phyloP scores from a whole-genome alignment of 2,797 vertebrate genomes.

The Lacerta bilineata region DNA sequence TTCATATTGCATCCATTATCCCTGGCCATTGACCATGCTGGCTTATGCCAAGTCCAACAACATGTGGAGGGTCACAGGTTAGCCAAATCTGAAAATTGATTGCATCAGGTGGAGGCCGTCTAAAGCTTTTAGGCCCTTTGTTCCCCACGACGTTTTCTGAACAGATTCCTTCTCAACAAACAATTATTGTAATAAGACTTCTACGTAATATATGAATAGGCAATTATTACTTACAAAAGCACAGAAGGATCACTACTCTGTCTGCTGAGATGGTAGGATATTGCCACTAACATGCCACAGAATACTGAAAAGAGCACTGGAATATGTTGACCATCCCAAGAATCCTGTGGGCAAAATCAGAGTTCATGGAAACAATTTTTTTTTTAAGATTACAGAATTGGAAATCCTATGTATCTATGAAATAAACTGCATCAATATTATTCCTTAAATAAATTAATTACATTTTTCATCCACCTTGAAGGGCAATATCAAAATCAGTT shows the following conservation, averaged over 20 bases:
- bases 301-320: conserved; percentile 97
- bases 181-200: neutral
- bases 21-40: neutral
- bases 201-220: conserved; percentile 2
- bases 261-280: conserved; percentile 97
- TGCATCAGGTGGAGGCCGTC: neutral
- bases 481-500: too few relatives aligned
- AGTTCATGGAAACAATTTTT: neutral
- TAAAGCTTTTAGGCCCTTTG: neutral
- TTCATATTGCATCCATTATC: too few relatives aligned
- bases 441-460: neutral
- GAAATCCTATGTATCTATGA: neutral
- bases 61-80: neutral
- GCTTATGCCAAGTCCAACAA: too few relatives aligned
- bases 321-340: conserved; percentile 98
- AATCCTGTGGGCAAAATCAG: conserved; percentile 83
- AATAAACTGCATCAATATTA: neutral
- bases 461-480: too few relatives aligned
- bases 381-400: conserved; percentile 11
- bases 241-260: conserved; percentile 97
- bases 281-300: conserved; percentile 95
- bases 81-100: neutral
- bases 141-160: neutral
- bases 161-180: conserved; percentile 1
- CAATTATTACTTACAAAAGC: conserved; percentile 89